These are phyloP conservation scores for Collichthys lucidus DNA, from an alignment of 2,113 vertebrate species.

Conservation along the genomic window DNA sequence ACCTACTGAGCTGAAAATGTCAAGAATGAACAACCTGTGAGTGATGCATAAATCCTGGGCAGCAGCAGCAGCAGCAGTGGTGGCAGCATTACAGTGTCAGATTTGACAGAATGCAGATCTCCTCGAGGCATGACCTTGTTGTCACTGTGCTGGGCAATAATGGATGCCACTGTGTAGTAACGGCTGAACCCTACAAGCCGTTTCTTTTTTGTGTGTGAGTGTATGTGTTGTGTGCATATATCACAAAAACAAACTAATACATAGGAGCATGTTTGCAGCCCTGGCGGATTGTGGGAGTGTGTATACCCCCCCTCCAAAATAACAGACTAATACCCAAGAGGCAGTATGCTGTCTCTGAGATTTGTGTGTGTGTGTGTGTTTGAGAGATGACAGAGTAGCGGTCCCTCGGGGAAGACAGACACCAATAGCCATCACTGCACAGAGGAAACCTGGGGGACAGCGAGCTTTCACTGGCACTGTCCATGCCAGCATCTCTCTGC, in stretches of 20 bases:
- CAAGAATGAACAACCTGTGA: conserved; percentile 53
- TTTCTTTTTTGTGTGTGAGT: background rate
- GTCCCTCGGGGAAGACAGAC: conserved; percentile 52
- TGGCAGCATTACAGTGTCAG: conserved; percentile 43
- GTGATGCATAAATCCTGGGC: conserved; percentile 52
- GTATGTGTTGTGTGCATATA: conserved; percentile 17
- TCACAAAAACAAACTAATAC: conserved; percentile 13
- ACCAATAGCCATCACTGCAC: conserved; percentile 65
- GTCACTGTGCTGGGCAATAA: conserved; percentile 50
- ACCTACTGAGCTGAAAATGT: conserved; percentile 70
- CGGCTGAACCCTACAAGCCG: conserved; percentile 32
- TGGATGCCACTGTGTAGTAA: conserved; percentile 34
- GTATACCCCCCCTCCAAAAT: conserved; percentile 7
- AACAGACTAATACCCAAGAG: conserved; percentile 38
- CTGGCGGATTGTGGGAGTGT: conserved; percentile 36
- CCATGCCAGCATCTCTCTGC: conserved; percentile 39
- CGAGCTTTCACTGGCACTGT: conserved; percentile 42
- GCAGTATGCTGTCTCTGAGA: conserved; percentile 29
- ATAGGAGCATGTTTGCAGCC: conserved; percentile 6
- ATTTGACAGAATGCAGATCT: conserved; percentile 63
- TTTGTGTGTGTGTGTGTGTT: conserved; percentile 27
- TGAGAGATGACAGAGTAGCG: conserved; percentile 54
- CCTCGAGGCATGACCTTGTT: conserved; percentile 62
- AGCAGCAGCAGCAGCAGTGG: conserved; percentile 25
- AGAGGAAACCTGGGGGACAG: conserved; percentile 55